Percentiles rank a stretch among this genome's conserved stretches.
These are phyloP conservation scores for Hylyphantes graminicola DNA, from an alignment of 1,140 invertebrate genomes.

Conservation along the genomic window DNA sequence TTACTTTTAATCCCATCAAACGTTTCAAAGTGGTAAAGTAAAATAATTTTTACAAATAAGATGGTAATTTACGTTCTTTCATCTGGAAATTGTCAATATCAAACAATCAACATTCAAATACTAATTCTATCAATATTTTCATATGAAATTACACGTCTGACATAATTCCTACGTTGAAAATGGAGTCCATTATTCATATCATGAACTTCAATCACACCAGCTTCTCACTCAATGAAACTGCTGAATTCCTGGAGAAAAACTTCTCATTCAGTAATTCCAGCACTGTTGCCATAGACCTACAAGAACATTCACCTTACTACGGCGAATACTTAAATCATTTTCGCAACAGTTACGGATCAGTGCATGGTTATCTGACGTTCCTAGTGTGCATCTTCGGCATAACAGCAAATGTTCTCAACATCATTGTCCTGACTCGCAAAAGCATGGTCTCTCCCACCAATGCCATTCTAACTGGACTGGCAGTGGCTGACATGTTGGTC, in stretches of 20 bases:
- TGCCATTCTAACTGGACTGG: constrained; percentile 83
- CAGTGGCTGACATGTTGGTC: constrained; percentile 84
- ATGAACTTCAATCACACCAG: no score
- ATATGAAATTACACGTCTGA: no score
- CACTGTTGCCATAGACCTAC: neutral
- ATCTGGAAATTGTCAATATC: no score
- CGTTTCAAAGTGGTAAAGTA: no score
- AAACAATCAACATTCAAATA: no score
- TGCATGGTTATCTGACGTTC: constrained; percentile 81
- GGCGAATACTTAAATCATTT: constrained; percentile 30
- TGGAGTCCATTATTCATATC: no score
- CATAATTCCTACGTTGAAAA: no score
- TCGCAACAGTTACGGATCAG: constrained; percentile 29
- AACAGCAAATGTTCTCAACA: constrained; percentile 87
- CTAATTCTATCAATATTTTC: no score
- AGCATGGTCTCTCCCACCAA: constrained; percentile 88
- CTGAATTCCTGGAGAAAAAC: constrained; percentile 19
- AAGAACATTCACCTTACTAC: constrained; percentile 35
- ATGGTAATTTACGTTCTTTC: no score
- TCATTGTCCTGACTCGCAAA: constrained; percentile 84
- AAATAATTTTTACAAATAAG: no score
- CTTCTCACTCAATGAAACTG: constrained; percentile 9
- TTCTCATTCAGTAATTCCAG: constrained; percentile 16
- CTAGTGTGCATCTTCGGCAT: no score
- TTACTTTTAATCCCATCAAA: no score